These are phyloP conservation scores for Brachynemurus nebulosus DNA, from an alignment of 2,888 invertebrate genomes.

Conservation along the genomic window DNA sequence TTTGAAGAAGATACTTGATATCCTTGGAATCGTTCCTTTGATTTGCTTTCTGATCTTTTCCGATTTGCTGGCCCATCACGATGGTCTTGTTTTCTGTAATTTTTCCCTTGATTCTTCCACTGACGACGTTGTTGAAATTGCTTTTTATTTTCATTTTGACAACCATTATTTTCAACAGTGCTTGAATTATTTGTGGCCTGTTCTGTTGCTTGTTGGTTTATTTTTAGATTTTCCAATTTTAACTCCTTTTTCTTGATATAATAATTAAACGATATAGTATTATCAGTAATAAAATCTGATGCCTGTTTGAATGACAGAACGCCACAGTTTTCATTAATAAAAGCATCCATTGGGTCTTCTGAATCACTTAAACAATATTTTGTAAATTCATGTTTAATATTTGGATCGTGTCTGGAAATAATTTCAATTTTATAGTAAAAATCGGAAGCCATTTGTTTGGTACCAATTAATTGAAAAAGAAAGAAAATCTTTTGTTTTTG, in stretches of 20 bases:
- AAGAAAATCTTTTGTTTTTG: background rate
- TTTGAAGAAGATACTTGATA: no score
- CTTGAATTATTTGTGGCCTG: no score
- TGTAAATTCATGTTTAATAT: background rate
- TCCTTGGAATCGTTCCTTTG: no score
- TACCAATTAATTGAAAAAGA: background rate
- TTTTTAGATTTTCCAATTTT: no score
- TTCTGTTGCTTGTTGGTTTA: no score
- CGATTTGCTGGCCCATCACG: no score
- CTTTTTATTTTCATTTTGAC: no score
- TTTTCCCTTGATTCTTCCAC: no score
- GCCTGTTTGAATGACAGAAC: background rate
- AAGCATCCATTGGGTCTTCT: background rate
- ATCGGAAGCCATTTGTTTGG: background rate
- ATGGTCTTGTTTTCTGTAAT: no score
- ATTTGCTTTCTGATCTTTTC: no score
- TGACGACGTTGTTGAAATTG: no score
- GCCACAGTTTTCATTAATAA: background rate
- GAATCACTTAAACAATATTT: background rate
- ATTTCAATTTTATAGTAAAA: background rate
- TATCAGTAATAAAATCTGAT: background rate
- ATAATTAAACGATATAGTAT: background rate
- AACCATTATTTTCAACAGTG: no score
- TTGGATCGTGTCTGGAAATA: background rate
- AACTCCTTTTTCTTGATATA: background rate